Evolutionary conservation across 2,888 invertebrate species (phyloP), one percentile per base, ranked within the genome.

Genomic region (Orgyia antiqua): DNA sequence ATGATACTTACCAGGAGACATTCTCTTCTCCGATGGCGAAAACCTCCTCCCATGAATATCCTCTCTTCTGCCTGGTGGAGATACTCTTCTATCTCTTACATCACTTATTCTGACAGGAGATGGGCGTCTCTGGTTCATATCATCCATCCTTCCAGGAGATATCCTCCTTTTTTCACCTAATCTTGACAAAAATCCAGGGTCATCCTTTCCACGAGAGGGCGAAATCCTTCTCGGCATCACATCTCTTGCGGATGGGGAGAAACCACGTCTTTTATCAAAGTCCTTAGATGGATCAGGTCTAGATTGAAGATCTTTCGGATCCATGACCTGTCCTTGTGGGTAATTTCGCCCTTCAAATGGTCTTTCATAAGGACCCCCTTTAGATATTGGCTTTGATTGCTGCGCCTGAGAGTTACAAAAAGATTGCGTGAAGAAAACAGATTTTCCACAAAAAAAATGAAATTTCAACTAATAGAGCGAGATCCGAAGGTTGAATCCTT

Each of bases 271-370:
- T 13, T 46, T 54, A 13, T 51, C 51, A 26, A 42, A 52, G 0
- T 45, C 42, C 11, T 58, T 53, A 8, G 52, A 51, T 11, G 50
- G 34, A 3, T 56, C 54, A 1, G 45, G 28, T 9, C 39, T 29
- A 11, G 39, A 13, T 9, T 31, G 39, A 15, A 36, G 29, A 2
- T 23, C 13, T 10, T 47, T 40, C 12, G 39, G 31, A 3, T 43
- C 43, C 7, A 51, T 42, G 18, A 45, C 46, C 10, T 9, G 36
- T 1, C 29, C 2, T 3, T 41, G 47, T 1, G 42, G 34, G 28
- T 54, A 59, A 19, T 51, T 51, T 10, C 58, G 50, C 2, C 56
- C 57, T 2, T 65, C 60, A 5, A 47, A 51, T 2, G 38, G 34
- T 31, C 52, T 58, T 3, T 58, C 55, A 29, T 52, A 59, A 29